phyloP scores from a whole-genome alignment of 2,113 vertebrate species.

The Bungarus multicinctus region DNA sequence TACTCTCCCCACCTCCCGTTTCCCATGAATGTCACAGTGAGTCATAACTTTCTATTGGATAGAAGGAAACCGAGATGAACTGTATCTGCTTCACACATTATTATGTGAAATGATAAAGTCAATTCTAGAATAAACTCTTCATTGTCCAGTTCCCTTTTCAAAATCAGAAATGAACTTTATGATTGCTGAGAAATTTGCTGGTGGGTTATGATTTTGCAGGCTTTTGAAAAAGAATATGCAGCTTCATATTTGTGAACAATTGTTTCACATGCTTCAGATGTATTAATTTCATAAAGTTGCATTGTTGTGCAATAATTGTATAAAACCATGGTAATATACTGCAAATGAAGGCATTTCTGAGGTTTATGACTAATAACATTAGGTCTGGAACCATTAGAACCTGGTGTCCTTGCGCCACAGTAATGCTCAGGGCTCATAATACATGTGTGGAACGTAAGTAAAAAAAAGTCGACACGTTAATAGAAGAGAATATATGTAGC shows the following conservation, averaged over 20 bases:
- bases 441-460: neutral
- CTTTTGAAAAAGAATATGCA: neutral
- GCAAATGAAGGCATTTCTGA: slow-evolving; percentile 6
- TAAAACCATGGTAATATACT: neutral
- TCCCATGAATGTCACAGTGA: neutral
- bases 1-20: neutral
- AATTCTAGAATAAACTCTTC: neutral
- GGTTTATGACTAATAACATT: slow-evolving; percentile 11
- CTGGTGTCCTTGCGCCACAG: neutral
- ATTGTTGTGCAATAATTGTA: slow-evolving; percentile 27
- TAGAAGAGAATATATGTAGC: neutral
- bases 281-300: slow-evolving; percentile 12
- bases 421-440: neutral
- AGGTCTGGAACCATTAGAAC: neutral
- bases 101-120: neutral
- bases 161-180: neutral
- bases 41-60: neutral
- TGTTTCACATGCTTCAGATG: neutral
- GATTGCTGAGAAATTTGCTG: neutral
- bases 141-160: neutral
- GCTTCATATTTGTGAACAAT: neutral
- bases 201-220: neutral
- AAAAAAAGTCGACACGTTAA: neutral
- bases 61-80: neutral
- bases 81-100: neutral